phyloP scores from a whole-genome alignment of 1,140 invertebrate species.

The Aethina tumida region DNA sequence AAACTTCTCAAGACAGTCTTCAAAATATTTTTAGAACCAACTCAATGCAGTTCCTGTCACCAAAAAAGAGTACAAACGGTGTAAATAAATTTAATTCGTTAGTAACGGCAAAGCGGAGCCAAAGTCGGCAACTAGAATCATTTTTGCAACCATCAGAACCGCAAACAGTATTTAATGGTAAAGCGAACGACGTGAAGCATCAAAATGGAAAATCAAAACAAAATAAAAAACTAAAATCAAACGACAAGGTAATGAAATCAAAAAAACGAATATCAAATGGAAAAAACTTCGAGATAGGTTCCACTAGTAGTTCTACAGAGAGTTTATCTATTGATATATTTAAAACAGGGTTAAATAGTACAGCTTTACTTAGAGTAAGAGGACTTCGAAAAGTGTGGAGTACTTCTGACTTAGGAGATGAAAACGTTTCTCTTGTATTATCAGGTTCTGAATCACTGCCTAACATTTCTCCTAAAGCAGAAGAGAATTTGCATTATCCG shows the following conservation, averaged over 20 bases:
- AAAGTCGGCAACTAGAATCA: no score
- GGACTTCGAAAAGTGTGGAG: conserved; percentile 48
- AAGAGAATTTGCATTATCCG: conserved; percentile 12
- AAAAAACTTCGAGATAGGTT: conserved; percentile 21
- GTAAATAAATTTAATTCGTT: conserved; percentile 20
- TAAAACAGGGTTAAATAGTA: conserved; percentile 16
- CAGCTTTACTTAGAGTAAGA: conserved; percentile 7
- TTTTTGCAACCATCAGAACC: no score
- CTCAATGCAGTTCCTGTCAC: conserved; percentile 22
- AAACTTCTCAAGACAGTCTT: conserved; percentile 11
- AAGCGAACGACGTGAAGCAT: no score
- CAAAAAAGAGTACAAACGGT: conserved; percentile 12
- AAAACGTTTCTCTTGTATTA: conserved; percentile 25
- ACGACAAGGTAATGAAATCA: conserved; percentile 8
- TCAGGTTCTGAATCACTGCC: conserved; percentile 48
- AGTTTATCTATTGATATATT: conserved; percentile 12
- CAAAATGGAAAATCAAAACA: not conserved
- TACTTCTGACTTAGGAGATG: conserved; percentile 45
- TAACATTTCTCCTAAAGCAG: conserved; percentile 45
- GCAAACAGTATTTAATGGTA: no score
- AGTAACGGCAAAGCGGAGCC: conserved; percentile 6
- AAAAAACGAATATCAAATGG: conserved; percentile 14
- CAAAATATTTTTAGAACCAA: conserved; percentile 20
- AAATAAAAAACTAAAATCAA: not conserved
- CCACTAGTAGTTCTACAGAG: conserved; percentile 22